These are phyloP conservation scores for Rhodeus uyekii DNA, from an alignment of 2,797 vertebrate genomes.

Conservation along the genomic window DNA sequence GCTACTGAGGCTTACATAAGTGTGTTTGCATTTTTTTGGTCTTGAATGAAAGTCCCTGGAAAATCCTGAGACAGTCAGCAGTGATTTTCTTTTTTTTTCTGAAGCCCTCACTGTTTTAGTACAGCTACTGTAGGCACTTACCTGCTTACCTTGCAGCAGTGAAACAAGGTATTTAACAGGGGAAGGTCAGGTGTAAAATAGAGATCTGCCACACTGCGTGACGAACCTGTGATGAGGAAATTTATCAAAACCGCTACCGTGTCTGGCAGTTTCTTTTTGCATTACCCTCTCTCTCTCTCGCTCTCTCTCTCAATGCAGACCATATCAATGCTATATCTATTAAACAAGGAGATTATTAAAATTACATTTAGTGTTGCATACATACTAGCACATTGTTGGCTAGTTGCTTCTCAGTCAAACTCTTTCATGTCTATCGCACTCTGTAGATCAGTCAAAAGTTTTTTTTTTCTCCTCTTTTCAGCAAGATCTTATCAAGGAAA, in stretches of 20 bases:
- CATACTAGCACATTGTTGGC: constrained; percentile 61
- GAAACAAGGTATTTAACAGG: constrained; percentile 74
- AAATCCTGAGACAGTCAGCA: constrained; percentile 43
- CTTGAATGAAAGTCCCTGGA: constrained; percentile 22
- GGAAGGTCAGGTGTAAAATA: constrained; percentile 77
- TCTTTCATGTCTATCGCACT: constrained; percentile 54
- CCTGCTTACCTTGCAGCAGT: constrained; percentile 65
- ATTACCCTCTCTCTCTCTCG: not conserved
- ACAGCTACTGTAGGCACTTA: constrained; percentile 57
- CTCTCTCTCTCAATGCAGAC: constrained; percentile 22
- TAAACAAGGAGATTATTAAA: constrained; percentile 61
- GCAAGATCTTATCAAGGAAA: constrained; percentile 1
- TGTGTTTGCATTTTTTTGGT: constrained; percentile 22
- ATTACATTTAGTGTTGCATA: constrained; percentile 64
- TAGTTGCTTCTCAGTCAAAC: constrained; percentile 65
- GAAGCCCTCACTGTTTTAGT: constrained; percentile 49
- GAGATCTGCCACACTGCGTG: constrained; percentile 66
- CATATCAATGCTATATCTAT: constrained; percentile 60
- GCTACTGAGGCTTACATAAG: not conserved
- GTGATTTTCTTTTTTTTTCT: not conserved
- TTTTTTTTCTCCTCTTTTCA: not conserved
- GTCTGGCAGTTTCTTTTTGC: constrained; percentile 58
- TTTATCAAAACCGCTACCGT: constrained; percentile 71
- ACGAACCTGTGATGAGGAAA: constrained; percentile 73
- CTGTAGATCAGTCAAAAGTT: not conserved